These are phyloP conservation scores for Drepana arcuata DNA, from an alignment of 1,140 invertebrate species.

Conservation along the genomic window DNA sequence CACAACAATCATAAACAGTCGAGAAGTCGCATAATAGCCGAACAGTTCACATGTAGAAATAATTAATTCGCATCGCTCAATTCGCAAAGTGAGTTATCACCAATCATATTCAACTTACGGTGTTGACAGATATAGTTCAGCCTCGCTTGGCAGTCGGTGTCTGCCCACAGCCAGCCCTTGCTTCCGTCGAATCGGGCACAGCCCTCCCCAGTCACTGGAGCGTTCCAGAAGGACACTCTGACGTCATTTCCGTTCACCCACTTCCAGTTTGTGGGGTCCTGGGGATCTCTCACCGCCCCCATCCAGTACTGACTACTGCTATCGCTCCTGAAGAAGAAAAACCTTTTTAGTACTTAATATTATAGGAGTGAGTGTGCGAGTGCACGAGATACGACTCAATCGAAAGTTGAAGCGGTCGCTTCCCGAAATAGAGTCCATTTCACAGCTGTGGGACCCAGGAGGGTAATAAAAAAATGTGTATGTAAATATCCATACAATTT, in stretches of 20 bases:
- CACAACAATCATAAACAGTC: background rate
- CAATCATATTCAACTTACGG: conserved; percentile 77
- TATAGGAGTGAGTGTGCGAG: no score
- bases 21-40: background rate
- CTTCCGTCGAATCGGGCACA: conserved; percentile 93
- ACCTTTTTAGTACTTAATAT: no score
- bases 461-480: no score
- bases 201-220: conserved; percentile 87
- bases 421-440: no score
- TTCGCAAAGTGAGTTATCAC: conserved; percentile 11
- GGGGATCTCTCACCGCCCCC: conserved; percentile 88
- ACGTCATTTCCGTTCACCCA: conserved; percentile 92
- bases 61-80: no score
- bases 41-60: no score
- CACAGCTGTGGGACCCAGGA: no score
- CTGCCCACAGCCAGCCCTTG: conserved; percentile 95
- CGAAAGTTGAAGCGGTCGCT: no score
- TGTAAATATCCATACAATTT: no score
- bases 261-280: conserved; percentile 88
- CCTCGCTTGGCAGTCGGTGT: conserved; percentile 88
- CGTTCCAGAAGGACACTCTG: conserved; percentile 93
- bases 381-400: no score
- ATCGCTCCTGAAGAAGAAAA: conserved; percentile 78
- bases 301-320: conserved; percentile 96
- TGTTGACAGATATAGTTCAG: conserved; percentile 96